Evolutionary conservation across 1,140 invertebrate species (phyloP).

Genomic region (Drosophila punjabiensis): DNA sequence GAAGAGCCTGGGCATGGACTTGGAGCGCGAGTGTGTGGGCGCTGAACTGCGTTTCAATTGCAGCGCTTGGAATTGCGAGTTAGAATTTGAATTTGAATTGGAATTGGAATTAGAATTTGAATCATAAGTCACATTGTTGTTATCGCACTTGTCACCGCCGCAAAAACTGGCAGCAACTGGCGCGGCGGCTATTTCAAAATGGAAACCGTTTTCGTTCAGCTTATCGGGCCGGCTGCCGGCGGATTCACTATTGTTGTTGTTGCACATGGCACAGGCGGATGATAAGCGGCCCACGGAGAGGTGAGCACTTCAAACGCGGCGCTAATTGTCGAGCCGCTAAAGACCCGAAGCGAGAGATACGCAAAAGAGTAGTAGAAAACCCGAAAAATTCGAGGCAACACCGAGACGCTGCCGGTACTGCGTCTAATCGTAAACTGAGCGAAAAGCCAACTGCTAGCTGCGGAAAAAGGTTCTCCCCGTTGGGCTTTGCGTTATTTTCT

Average conservation of each 20-base stretch:
- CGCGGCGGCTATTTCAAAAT: constrained; percentile 44
- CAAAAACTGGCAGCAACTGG: constrained; percentile 17
- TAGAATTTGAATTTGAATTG: constrained; percentile 1
- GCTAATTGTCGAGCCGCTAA: constrained; percentile 23
- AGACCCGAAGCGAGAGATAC: constrained; percentile 4
- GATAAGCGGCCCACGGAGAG: constrained; percentile 42
- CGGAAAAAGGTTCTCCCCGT: constrained; percentile 38
- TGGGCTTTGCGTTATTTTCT: constrained; percentile 65
- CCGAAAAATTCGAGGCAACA: neutral
- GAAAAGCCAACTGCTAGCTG: constrained; percentile 8
- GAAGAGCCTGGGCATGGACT: constrained; percentile 48
- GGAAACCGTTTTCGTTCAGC: constrained; percentile 57
- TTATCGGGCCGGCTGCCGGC: constrained; percentile 52
- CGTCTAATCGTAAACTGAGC: constrained; percentile 72
- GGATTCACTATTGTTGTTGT: constrained; percentile 60
- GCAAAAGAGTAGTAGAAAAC: neutral
- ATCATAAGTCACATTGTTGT: constrained; percentile 47
- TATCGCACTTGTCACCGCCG: constrained; percentile 27
- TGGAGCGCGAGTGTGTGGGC: constrained; percentile 17
- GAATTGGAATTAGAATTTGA: constrained; percentile 35
- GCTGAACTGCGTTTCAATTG: constrained; percentile 64
- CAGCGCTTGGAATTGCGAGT: constrained; percentile 14
- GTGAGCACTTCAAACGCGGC: constrained; percentile 34
- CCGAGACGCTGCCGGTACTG: constrained; percentile 43
- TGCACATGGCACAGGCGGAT: constrained; percentile 61